These are phyloP conservation scores for Gymnoscelis rufifasciata DNA, from an alignment of 2,888 invertebrate species.

Conservation along the genomic window DNA sequence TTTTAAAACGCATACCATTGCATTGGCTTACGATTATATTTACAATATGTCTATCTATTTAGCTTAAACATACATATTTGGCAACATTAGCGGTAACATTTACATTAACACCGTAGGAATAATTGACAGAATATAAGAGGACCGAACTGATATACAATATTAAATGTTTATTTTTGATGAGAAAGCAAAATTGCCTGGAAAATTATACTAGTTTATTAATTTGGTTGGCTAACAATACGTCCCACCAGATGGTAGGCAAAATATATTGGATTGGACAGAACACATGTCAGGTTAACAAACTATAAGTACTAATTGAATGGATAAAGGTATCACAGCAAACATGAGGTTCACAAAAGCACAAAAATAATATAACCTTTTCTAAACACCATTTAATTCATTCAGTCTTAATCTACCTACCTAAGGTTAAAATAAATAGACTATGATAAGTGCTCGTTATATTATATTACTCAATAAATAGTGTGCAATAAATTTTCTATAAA, in stretches of 20 bases:
- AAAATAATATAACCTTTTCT: conserved; percentile 42
- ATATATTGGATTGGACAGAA: not conserved
- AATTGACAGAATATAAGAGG: conserved; percentile 69
- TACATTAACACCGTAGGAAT: conserved; percentile 57
- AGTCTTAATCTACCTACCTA: conserved; percentile 68
- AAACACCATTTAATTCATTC: conserved; percentile 55
- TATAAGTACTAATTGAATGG: conserved; percentile 2
- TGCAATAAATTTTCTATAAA: conserved; percentile 52
- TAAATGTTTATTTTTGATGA: too few species aligned
- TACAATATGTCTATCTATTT: conserved; percentile 67
- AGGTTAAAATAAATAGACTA: conserved; percentile 53
- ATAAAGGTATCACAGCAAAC: conserved; percentile 60
- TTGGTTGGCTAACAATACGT: too few species aligned
- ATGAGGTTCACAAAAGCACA: conserved; percentile 58
- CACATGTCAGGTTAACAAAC: not conserved
- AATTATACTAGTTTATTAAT: too few species aligned
- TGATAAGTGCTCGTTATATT: conserved; percentile 67
- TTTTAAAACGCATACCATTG: conserved; percentile 61
- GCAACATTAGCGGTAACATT: conserved; percentile 72
- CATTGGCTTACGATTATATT: conserved; percentile 66
- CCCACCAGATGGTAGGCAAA: not conserved
- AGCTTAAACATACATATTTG: conserved; percentile 65
- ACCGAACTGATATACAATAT: not conserved
- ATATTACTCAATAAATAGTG: conserved; percentile 51
- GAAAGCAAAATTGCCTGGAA: too few species aligned